Conservation (phyloP, 2,113 vertebrate species). For the Anguilla japonica region DNA sequence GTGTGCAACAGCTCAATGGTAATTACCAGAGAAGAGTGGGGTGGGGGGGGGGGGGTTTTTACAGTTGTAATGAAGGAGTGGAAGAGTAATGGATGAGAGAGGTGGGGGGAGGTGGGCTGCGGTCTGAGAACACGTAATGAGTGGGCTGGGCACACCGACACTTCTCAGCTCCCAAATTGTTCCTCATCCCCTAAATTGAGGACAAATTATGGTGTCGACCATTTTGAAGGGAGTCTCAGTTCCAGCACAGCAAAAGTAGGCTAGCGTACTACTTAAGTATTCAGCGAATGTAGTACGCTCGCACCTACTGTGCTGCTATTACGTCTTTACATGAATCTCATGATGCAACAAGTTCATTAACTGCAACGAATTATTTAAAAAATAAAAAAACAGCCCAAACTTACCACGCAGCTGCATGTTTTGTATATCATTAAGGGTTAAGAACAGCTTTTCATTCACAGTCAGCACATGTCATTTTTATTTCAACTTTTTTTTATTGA, state of each 20-base stretch:
- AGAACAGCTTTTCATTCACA: not conserved
- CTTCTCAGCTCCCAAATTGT: not conserved
- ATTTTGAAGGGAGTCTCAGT: not conserved
- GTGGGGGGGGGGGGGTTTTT: constrained; percentile 17
- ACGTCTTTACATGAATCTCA: not conserved
- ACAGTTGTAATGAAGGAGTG: not conserved
- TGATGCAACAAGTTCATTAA: not conserved
- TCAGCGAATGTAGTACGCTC: not conserved
- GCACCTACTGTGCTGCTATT: too few relatives aligned
- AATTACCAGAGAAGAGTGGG: not conserved
- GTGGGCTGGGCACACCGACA: not conserved
- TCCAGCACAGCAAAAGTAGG: not conserved
- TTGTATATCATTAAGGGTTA: not conserved
- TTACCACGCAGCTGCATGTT: not conserved
- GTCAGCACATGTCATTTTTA: constrained; percentile 8
- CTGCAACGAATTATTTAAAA: not conserved
- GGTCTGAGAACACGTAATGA: not conserved
- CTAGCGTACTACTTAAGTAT: not conserved
- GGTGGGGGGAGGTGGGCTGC: not conserved
- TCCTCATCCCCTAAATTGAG: not conserved
- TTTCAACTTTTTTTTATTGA: not conserved
- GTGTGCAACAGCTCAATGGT: constrained; percentile 1
- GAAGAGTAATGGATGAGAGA: not conserved
- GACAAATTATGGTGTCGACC: not conserved
- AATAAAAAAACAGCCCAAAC: not conserved